Base-by-base conservation (phyloP, 1,140 invertebrate species). In the Tigriopus japonicus region DNA sequence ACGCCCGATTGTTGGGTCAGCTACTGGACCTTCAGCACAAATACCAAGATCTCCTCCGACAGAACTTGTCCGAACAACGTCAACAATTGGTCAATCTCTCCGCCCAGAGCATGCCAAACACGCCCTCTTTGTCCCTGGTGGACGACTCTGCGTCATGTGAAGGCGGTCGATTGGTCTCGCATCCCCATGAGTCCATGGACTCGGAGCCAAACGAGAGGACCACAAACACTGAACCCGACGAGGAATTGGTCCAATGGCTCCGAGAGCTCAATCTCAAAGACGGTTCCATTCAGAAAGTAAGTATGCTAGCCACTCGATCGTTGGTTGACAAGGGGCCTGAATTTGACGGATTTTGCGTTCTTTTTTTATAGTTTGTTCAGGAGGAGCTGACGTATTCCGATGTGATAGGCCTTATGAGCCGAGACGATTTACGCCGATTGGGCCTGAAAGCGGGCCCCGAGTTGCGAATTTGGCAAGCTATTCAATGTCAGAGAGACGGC, bases 331-430 rank as follows among this genome's bases (percentile, higher is more conserved):
- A n/a, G n/a, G n/a, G n/a, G n/a, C n/a, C n/a, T n/a, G n/a, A n/a
- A n/a, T n/a, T n/a, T n/a, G n/a, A n/a, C n/a, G n/a, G n/a, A n/a
- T 62, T 63, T 60, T 42, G 14, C 24, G 35, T 17, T 54, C 65
- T 58, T 69, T 67, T 67, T 49, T 71, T 74, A 23, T 63, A 82
- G 79, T 79, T 91, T 67, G 66, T 82, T 17, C 68, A 75, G 56
- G 84, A 90, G 70, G 81, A 86, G 63, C 90, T 86, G 68, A 83
- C 79, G 10, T 76, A 86, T 64, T 78, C 83, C 56, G 86, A 91
- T 71, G 71, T 92, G 24, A 71, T 88, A 42, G 76, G 79, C 63
- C 78, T 82, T 64, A 75, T 87, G 62, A 81, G 77, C 1, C 76
- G 83, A 66, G 81, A 87, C 63, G 88, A 92, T 73, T 69, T 92